These are phyloP conservation scores for Gerris lacustris DNA, from an alignment of 2,888 invertebrate species.

Conservation along the genomic window DNA sequence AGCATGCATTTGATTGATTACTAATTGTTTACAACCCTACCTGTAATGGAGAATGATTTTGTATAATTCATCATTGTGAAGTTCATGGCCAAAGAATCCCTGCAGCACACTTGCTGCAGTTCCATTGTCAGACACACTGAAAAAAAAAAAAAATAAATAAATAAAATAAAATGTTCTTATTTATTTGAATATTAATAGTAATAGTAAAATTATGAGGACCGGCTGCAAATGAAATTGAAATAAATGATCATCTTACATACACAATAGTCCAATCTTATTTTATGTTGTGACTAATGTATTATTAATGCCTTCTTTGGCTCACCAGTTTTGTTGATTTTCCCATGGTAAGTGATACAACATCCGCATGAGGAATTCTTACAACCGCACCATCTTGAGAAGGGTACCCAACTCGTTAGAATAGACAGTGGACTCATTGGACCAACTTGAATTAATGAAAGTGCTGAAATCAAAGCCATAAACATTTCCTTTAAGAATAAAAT, in stretches of 20 bases:
- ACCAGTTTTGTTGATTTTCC: neutral
- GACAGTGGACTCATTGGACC: too few relatives aligned
- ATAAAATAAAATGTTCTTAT: too few relatives aligned
- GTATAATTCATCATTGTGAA: neutral
- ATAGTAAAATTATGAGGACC: too few relatives aligned
- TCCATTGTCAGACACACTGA: neutral
- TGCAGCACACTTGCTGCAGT: neutral
- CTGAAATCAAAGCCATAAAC: too few relatives aligned
- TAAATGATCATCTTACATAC: too few relatives aligned
- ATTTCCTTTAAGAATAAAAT: too few relatives aligned
- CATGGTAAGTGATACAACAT: neutral
- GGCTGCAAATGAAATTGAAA: too few relatives aligned
- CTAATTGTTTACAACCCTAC: neutral
- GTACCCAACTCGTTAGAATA: neutral
- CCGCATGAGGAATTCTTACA: neutral
- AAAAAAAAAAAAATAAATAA: neutral
- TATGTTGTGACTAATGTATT: neutral
- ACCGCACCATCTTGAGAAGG: neutral
- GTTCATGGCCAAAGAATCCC: neutral
- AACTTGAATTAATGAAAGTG: too few relatives aligned
- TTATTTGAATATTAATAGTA: too few relatives aligned
- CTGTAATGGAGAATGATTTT: neutral
- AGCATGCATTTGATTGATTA: neutral
- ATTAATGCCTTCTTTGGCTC: neutral
- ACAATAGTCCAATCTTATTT: too few relatives aligned